Conservation (phyloP, 2,113 vertebrate species). For the Petrocephalus microphthalmus region DNA sequence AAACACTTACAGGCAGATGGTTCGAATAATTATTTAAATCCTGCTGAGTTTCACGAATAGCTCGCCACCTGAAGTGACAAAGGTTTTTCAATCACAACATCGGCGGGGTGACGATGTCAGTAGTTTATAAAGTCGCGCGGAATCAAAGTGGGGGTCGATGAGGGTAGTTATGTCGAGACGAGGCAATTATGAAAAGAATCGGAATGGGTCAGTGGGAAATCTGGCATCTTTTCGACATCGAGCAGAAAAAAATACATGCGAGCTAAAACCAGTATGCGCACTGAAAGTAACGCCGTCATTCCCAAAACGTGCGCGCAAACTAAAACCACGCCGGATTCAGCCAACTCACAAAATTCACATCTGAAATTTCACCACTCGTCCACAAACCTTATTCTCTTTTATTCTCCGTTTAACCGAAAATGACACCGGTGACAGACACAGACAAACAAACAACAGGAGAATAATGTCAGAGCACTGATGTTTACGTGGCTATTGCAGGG, state of each 20-base stretch:
- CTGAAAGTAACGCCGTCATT: not conserved
- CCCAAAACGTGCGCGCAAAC: not conserved
- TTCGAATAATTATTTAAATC: constrained; percentile 18
- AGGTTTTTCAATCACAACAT: constrained; percentile 25
- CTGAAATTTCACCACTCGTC: not conserved
- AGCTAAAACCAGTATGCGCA: not conserved
- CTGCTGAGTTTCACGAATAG: constrained; percentile 15
- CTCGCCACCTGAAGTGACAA: constrained; percentile 23
- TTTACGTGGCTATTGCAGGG: not conserved
- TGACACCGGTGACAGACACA: not conserved
- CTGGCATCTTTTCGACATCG: not conserved
- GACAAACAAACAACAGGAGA: not conserved
- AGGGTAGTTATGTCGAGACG: not conserved
- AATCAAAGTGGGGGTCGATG: not conserved
- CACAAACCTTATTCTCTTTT: not conserved
- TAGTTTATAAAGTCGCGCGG: not conserved
- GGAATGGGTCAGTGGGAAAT: not conserved
- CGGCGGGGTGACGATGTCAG: constrained; percentile 2
- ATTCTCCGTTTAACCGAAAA: not conserved
- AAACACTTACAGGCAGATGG: constrained; percentile 21
- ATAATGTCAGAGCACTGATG: not conserved
- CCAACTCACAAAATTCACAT: not conserved
- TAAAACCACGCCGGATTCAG: not conserved
- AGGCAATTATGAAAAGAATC: not conserved
- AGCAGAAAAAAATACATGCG: not conserved